Evolutionary conservation across 1,140 invertebrate genomes (phyloP).

Genomic region (Psix sp.): DNA sequence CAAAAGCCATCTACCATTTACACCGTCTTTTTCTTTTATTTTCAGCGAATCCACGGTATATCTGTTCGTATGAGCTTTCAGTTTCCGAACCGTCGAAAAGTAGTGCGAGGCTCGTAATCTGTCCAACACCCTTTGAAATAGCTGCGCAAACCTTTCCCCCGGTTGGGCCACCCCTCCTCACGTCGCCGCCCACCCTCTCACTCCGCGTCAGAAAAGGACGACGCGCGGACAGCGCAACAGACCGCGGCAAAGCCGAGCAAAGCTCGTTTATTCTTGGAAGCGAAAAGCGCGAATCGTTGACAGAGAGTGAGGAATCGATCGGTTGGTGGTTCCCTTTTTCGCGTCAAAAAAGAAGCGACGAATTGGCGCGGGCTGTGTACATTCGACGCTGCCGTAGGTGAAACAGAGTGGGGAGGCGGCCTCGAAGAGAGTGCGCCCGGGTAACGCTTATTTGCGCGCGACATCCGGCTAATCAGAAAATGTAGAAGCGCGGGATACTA

Average conservation of each 20-base stretch:
- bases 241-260: slow-evolving; percentile 61
- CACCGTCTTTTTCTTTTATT: slow-evolving; percentile 56
- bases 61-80: slow-evolving; percentile 55
- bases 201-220: slow-evolving; percentile 44
- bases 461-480: slow-evolving; percentile 78
- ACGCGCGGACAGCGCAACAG: slow-evolving; percentile 61
- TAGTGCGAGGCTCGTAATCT: slow-evolving; percentile 61
- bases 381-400: slow-evolving; percentile 52
- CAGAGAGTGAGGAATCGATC: slow-evolving; percentile 64
- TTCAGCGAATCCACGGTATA: slow-evolving; percentile 44
- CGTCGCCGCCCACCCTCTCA: slow-evolving; percentile 3
- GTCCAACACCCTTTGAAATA: slow-evolving; percentile 64
- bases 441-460: slow-evolving; percentile 69
- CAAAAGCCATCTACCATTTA: slow-evolving; percentile 59
- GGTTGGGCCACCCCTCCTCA: slow-evolving; percentile 9
- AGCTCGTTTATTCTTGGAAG: slow-evolving; percentile 62
- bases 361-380: slow-evolving; percentile 59
- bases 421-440: slow-evolving; percentile 30
- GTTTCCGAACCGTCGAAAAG: slow-evolving; percentile 59
- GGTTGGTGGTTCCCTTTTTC: slow-evolving; percentile 52
- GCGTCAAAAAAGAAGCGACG: slow-evolving; percentile 65
- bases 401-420: slow-evolving; percentile 36
- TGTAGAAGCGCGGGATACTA: slow-evolving; percentile 75
- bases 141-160: slow-evolving; percentile 56
- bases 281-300: slow-evolving; percentile 64